A percentile compares a stretch with the other conserved stretches of the same genome.
These are phyloP conservation scores for Pteronotus mesoamericanus DNA, from an alignment of 2,797 vertebrate species.

Conservation along the genomic window DNA sequence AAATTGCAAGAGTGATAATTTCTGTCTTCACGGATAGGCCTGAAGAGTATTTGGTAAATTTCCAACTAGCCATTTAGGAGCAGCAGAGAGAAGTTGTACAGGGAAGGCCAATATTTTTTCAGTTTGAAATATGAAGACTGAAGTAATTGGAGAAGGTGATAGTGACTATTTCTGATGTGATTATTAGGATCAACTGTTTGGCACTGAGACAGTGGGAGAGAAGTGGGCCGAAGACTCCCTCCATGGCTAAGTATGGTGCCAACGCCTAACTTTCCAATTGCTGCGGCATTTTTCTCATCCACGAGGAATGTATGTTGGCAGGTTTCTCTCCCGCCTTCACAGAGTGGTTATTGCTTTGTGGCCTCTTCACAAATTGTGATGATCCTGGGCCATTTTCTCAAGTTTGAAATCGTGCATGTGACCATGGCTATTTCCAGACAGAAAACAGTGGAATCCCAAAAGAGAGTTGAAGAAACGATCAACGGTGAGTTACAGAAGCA, in stretches of 20 bases:
- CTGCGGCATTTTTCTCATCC: neutral
- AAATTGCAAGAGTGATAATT: neutral
- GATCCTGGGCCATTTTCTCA: slow-evolving; percentile 21
- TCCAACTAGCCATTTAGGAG: neutral
- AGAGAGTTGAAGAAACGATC: neutral
- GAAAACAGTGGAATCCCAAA: slow-evolving; percentile 4
- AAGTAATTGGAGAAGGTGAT: slow-evolving; percentile 17
- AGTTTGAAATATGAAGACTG: neutral
- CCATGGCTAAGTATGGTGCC: neutral
- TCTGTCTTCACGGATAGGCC: neutral
- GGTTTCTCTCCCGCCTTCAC: neutral
- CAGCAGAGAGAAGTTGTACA: neutral
- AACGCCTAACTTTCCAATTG: slow-evolving; percentile 1
- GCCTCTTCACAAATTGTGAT: neutral
- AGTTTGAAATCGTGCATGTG: neutral
- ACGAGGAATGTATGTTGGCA: slow-evolving; percentile 19
- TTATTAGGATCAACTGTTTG: neutral
- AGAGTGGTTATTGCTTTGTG: neutral
- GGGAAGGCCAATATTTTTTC: neutral
- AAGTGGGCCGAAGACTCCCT: neutral
- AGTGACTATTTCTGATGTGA: slow-evolving; percentile 23
- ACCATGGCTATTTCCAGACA: neutral
- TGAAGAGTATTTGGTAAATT: neutral
- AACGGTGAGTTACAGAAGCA: neutral
- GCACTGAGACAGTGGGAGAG: neutral